A percentile compares a stretch with the other conserved stretches of the same genome.
Conservation (phyloP, 2,113 vertebrate species). For the Megaptera novaeangliae region DNA sequence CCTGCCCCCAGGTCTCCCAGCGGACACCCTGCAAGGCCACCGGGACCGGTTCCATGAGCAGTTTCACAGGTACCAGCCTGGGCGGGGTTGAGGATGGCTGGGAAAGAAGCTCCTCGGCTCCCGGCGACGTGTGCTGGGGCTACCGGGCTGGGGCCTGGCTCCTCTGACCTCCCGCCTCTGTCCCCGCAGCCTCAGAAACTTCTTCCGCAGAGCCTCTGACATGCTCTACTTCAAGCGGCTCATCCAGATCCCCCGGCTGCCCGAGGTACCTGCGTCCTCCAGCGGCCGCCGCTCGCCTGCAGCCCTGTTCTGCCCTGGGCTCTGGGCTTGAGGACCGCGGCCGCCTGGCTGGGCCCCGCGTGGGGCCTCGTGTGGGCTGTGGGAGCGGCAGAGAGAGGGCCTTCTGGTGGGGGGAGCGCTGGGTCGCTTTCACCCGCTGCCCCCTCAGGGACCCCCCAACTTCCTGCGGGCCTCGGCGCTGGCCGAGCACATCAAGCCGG, state of each 20-base stretch:
- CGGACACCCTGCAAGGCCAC: constrained; percentile 95
- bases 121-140: background rate
- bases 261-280: constrained; percentile 82
- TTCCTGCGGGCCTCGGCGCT: constrained; percentile 94
- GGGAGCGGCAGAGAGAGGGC: background rate
- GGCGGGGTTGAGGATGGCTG: rapidly evolving
- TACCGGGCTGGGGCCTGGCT: rapidly evolving
- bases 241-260: constrained; percentile 96
- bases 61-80: constrained; percentile 89
- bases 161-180: rapidly evolving
- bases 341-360: background rate
- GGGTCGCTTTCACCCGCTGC: background rate
- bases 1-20: constrained; percentile 87
- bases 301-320: background rate
- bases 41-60: constrained; percentile 97
- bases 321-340: background rate
- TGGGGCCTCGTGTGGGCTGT: background rate
- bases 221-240: constrained; percentile 98
- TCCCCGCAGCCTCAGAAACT: constrained; percentile 89
- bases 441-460: constrained; percentile 88
- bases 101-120: no score
- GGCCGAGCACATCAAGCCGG: constrained; percentile 95
- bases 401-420: rapidly evolving
- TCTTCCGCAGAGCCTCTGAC: constrained; percentile 95
- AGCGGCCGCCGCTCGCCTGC: rapidly evolving